A percentile compares a stretch with the other conserved stretches of the same genome.
Evolutionary conservation across 1,140 invertebrate species (phyloP).

Genomic region (Drosophila yakuba): DNA sequence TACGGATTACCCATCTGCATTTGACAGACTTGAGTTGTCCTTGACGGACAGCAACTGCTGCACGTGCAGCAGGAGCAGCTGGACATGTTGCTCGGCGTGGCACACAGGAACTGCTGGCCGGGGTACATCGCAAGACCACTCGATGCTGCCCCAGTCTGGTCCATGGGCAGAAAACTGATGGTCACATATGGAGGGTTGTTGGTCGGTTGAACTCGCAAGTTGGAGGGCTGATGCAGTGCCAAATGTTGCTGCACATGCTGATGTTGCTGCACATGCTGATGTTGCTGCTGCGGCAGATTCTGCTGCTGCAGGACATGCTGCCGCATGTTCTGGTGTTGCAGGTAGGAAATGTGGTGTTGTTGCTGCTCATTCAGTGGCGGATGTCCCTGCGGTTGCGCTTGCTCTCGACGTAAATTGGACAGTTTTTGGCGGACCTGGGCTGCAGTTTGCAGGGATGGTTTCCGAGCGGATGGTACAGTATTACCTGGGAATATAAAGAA

Average conservation of each 20-base stretch:
- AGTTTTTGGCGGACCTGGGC: neutral
- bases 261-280: neutral
- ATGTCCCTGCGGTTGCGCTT: neutral
- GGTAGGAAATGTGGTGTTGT: neutral
- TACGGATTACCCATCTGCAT: neutral
- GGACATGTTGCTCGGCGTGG: slow-evolving; percentile 6
- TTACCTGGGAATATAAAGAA: neutral
- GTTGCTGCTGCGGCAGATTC: neutral
- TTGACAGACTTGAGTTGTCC: slow-evolving; percentile 6
- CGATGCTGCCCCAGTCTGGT: slow-evolving; percentile 1
- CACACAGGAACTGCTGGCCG: slow-evolving; percentile 21
- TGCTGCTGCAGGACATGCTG: neutral
- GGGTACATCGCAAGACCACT: slow-evolving; percentile 18
- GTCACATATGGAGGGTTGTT: slow-evolving; percentile 32
- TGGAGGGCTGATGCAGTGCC: neutral
- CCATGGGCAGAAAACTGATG: slow-evolving; percentile 38
- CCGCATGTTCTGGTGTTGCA: neutral
- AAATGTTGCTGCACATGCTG: neutral
- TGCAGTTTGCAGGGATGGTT: neutral
- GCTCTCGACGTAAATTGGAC: too few relatives aligned
- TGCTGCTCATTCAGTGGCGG: neutral
- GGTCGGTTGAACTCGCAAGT: neutral
- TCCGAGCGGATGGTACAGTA: neutral
- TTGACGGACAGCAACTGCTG: slow-evolving; percentile 28
- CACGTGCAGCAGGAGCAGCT: slow-evolving; percentile 22